Evolutionary conservation across 2,888 invertebrate genomes (phyloP).

Genomic region (Melanargia galathea): DNA sequence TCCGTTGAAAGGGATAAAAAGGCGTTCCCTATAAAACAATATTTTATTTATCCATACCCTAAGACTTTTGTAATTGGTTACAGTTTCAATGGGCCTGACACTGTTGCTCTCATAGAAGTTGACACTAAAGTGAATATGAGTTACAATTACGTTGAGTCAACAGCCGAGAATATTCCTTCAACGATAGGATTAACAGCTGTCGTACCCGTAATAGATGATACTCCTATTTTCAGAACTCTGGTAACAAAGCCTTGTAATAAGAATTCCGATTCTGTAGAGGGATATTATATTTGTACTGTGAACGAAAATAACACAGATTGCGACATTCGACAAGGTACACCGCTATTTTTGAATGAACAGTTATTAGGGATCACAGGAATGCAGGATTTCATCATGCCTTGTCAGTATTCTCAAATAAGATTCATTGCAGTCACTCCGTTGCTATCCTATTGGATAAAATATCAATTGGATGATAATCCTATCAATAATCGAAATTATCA

Average conservation of each 20-base stretch:
- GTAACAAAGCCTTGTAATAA: slow-evolving; percentile 51
- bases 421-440: slow-evolving; percentile 33
- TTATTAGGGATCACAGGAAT: slow-evolving; percentile 43
- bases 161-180: slow-evolving; percentile 46
- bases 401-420: slow-evolving; percentile 22
- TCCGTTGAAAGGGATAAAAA: slow-evolving; percentile 36
- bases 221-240: slow-evolving; percentile 43
- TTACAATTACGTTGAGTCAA: slow-evolving; percentile 46
- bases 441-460: slow-evolving; percentile 51
- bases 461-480: slow-evolving; percentile 13
- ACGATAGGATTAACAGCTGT: slow-evolving; percentile 49
- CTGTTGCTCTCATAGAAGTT: slow-evolving; percentile 33
- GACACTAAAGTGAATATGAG: slow-evolving; percentile 11
- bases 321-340: slow-evolving; percentile 52
- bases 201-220: slow-evolving; percentile 46
- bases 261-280: slow-evolving; percentile 26
- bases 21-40: slow-evolving; percentile 18
- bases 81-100: slow-evolving; percentile 21
- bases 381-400: slow-evolving; percentile 17
- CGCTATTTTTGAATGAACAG: slow-evolving; percentile 52
- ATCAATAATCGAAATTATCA: background rate
- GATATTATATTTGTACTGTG: slow-evolving; percentile 53
- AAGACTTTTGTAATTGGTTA: slow-evolving; percentile 27
- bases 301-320: slow-evolving; percentile 43
- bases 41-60: slow-evolving; percentile 25